These are phyloP conservation scores for Uropetala carovei DNA, from an alignment of 2,888 invertebrate species.

Conservation along the genomic window DNA sequence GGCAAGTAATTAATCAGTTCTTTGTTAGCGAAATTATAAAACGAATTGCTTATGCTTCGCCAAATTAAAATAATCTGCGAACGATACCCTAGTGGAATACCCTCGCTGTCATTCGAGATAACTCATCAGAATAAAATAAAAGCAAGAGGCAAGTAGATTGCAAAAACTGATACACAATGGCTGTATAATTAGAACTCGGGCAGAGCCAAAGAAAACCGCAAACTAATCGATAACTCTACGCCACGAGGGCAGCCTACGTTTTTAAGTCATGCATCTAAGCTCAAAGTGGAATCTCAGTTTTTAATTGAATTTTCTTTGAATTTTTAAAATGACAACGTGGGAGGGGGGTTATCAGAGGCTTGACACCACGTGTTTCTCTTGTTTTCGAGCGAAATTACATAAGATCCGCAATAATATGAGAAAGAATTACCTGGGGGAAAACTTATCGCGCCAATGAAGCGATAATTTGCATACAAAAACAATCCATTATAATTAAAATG, in stretches of 20 bases:
- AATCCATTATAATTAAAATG: too few relatives aligned
- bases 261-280: constrained; percentile 8
- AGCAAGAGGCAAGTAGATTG: constrained; percentile 6
- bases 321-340: neutral
- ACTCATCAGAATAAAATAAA: neutral
- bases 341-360: neutral
- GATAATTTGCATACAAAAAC: too few relatives aligned
- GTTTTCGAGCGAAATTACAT: too few relatives aligned
- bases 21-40: neutral
- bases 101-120: neutral
- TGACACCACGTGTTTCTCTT: too few relatives aligned
- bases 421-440: too few relatives aligned
- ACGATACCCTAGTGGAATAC: neutral
- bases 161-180: constrained; percentile 34
- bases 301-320: neutral
- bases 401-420: too few relatives aligned
- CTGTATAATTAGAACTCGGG: constrained; percentile 45
- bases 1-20: too few relatives aligned
- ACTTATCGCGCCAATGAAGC: too few relatives aligned
- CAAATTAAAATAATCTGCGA: neutral
- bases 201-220: constrained; percentile 54
- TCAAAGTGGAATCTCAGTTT: neutral
- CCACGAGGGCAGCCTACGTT: neutral
- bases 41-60: neutral
- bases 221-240: constrained; percentile 49